These are phyloP conservation scores for Epinephelus lanceolatus DNA, from an alignment of 2,113 vertebrate genomes.

Conservation along the genomic window DNA sequence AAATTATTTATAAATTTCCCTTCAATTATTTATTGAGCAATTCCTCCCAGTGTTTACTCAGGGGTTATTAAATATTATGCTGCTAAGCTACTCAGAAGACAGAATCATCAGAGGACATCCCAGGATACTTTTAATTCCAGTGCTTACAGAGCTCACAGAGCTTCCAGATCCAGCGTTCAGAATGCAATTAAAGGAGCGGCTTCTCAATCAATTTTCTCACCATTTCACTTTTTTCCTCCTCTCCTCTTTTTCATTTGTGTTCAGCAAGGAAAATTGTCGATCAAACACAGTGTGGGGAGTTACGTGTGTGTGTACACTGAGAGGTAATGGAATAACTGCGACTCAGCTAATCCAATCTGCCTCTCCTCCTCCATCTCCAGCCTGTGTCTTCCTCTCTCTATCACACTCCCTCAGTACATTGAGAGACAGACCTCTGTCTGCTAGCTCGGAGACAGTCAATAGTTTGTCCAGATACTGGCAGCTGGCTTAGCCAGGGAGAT, in stretches of 20 bases:
- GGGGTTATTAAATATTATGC: constrained; percentile 85
- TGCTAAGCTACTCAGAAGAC: constrained; percentile 78
- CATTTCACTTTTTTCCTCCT: constrained; percentile 27
- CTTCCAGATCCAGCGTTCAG: constrained; percentile 46
- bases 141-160: constrained; percentile 55
- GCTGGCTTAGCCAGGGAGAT: constrained; percentile 73
- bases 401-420: constrained; percentile 63
- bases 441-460: constrained; percentile 73
- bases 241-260: constrained; percentile 34
- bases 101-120: constrained; percentile 75
- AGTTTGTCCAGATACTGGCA: constrained; percentile 80
- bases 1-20: constrained; percentile 85
- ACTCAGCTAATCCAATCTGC: constrained; percentile 74
- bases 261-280: constrained; percentile 42
- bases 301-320: constrained; percentile 24
- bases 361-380: constrained; percentile 67
- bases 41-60: constrained; percentile 83
- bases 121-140: constrained; percentile 71
- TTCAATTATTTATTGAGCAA: constrained; percentile 86
- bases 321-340: constrained; percentile 76
- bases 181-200: constrained; percentile 73
- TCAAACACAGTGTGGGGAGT: constrained; percentile 21
- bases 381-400: constrained; percentile 54
- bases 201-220: constrained; percentile 63
- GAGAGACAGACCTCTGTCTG: constrained; percentile 73